These are phyloP conservation scores for Hartigia nigra DNA, from an alignment of 2,888 invertebrate genomes.

Conservation along the genomic window DNA sequence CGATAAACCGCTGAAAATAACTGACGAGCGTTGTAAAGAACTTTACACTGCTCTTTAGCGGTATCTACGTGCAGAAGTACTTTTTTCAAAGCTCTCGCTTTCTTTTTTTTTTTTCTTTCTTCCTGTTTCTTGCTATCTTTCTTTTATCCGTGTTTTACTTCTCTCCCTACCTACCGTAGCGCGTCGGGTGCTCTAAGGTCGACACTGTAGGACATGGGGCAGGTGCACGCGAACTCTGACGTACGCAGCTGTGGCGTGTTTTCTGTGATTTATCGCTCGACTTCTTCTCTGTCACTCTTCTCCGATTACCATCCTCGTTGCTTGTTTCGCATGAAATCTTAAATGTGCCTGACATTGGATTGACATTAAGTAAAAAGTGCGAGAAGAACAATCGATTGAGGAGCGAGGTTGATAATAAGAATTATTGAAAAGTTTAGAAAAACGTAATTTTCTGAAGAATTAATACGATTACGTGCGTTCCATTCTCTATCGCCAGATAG, in stretches of 20 bases:
- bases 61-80: background rate
- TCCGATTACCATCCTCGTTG: background rate
- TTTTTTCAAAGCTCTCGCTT: background rate
- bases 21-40: background rate
- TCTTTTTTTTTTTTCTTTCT: background rate
- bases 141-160: background rate
- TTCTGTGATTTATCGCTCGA: background rate
- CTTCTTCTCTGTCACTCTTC: background rate
- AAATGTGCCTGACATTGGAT: background rate
- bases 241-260: background rate
- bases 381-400: too few relatives aligned
- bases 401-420: background rate
- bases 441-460: background rate
- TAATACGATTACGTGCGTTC: background rate
- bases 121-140: background rate
- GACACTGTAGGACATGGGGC: background rate
- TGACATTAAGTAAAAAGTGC: background rate
- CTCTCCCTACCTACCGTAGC: background rate
- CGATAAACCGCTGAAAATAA: background rate
- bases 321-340: background rate
- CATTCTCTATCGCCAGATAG: background rate
- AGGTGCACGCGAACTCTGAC: background rate
- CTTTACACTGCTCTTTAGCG: background rate
- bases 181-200: background rate
- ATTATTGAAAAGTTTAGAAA: background rate